Percentiles rank a stretch among this genome's conserved stretches.
Evolutionary conservation across 2,113 vertebrate genomes (phyloP).

Genomic region (Rhea americana): DNA sequence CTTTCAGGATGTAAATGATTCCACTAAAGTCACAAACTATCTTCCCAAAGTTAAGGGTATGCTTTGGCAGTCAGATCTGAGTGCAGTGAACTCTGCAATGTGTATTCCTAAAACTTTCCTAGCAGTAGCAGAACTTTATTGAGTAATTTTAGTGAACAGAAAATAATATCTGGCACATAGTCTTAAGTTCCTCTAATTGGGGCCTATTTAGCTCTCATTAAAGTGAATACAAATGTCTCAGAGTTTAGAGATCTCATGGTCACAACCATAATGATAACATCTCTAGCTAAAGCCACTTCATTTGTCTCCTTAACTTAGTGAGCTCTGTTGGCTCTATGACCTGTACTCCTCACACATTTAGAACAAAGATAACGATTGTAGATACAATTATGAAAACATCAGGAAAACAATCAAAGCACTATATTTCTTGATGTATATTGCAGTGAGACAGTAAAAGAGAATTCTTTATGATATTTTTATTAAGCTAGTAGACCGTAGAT

Average conservation of each 20-base stretch:
- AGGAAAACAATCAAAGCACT: neutral
- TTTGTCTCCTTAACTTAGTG: neutral
- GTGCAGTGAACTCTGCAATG: neutral
- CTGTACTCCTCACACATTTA: neutral
- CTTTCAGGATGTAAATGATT: neutral
- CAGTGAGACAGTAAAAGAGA: neutral
- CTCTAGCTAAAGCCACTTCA: neutral
- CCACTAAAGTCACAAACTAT: neutral
- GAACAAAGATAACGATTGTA: neutral
- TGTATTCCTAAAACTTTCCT: neutral
- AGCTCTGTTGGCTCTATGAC: neutral
- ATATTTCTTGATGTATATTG: neutral
- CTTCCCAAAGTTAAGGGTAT: neutral
- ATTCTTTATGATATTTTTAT: neutral
- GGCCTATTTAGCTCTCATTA: neutral
- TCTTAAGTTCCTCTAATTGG: neutral
- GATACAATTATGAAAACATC: accelerated
- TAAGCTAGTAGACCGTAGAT: neutral
- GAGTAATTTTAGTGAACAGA: neutral
- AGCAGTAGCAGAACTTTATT: neutral
- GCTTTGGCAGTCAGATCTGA: neutral
- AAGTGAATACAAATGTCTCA: neutral
- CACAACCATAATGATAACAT: neutral
- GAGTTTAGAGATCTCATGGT: neutral
- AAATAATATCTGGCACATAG: neutral